Evolutionary conservation across 1,140 invertebrate species (phyloP), one percentile per base, ranked within the genome.

Genomic region (Meteorus sp.): DNA sequence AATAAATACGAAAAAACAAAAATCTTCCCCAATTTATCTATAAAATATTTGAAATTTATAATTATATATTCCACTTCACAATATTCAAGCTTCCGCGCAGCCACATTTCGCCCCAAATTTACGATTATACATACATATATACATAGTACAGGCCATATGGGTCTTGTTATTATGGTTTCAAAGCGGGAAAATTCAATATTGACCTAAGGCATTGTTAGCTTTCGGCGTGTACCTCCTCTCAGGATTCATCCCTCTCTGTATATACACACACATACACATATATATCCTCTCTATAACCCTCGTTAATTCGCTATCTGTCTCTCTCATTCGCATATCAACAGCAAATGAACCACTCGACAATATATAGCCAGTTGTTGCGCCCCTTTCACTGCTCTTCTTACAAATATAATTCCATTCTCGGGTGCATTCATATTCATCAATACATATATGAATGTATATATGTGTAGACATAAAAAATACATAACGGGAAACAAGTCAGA

Each of bases 131-230:
- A n/a, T 15, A 11, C 2, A 39, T 39, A 22, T 53, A 43, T 31
- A 33, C 1, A 44, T 22, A 23, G 5, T 20, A 19, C 25, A 37
- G 25, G 33, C 37, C 52, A 55, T 55, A 44, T 55, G 52, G 52
- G 52, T 55, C 51, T 17, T 50, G 53, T 60, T 56, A 55, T 60
- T 37, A 55, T 55, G 56, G 47, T 59, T 44, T 48, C 8, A 17
- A 60, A 41, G 59, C 41, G 52, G 53, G 45, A 57, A 61, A 50
- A 57, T 61, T 56, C 54, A 61, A 57, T 61, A 61, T 61, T 61
- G 48, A 61, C 54, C 47, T 1, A 53, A 29, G 19, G 35, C 39
- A 57, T 61, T 53, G 54, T 56, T 57, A 57, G 47, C 48, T 57
- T 39, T 39, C 13, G 3, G 3, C 15, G 20, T 35, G 35, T 25